phyloP scores from a whole-genome alignment of 2,113 vertebrate species.

The Emydura subglobosa region DNA sequence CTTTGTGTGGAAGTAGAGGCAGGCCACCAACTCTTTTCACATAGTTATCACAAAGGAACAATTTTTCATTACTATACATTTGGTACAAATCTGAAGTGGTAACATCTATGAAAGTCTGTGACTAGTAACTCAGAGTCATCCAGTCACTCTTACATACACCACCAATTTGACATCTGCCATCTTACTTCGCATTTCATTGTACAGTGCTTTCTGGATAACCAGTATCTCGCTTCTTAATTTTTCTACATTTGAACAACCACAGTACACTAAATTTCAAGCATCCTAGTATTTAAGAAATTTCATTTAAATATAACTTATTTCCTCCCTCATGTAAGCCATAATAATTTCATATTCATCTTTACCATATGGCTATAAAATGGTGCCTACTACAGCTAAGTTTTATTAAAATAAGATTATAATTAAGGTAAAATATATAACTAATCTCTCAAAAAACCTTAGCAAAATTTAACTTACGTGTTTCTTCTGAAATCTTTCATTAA shows the following conservation, averaged over 20 bases:
- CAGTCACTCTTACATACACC: not conserved
- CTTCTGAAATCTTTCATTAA: slow-evolving; percentile 99
- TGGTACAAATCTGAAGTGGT: not conserved
- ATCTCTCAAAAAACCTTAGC: not conserved
- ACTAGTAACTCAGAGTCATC: not conserved
- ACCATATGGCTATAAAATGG: not conserved
- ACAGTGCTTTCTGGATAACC: not conserved
- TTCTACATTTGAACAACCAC: not conserved
- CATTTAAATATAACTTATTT: not conserved
- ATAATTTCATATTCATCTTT: not conserved
- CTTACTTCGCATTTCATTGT: not conserved
- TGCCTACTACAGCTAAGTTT: not conserved
- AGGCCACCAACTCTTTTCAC: not conserved
- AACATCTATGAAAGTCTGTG: not conserved
- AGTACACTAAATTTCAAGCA: not conserved
- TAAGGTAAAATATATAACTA: not conserved
- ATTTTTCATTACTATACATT: not conserved
- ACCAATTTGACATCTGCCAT: not conserved
- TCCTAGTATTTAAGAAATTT: not conserved
- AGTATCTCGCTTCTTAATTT: not conserved
- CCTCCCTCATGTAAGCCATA: not conserved
- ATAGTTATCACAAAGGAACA: not conserved
- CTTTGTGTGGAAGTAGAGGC: not conserved
- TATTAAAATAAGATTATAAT: not conserved
- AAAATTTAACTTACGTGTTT: slow-evolving; percentile 92